phyloP scores from a whole-genome alignment of 2,888 invertebrate genomes.

The Drosophila peninsularis region DNA sequence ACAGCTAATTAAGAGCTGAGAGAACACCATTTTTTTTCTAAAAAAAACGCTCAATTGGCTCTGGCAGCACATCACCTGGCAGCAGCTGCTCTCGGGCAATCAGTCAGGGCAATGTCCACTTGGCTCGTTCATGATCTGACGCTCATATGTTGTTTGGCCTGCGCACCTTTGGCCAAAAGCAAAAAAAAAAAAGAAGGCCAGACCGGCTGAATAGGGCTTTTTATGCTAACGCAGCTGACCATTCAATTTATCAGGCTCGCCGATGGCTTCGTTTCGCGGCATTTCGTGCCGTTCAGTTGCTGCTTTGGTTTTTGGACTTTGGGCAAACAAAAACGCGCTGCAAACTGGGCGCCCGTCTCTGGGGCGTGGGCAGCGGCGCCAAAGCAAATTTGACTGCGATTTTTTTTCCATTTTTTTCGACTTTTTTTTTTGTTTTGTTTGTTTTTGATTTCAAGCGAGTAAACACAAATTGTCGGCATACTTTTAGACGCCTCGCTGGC shows the following conservation, averaged over 20 bases:
- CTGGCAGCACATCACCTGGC: not conserved
- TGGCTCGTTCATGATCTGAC: constrained; percentile 29
- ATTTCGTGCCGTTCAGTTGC: constrained; percentile 21
- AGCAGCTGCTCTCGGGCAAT: constrained; percentile 2
- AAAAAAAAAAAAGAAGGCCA: constrained; percentile 4
- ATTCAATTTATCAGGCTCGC: constrained; percentile 78
- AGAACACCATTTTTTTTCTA: not conserved
- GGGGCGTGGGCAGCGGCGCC: constrained; percentile 9
- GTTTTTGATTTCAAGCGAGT: constrained; percentile 36
- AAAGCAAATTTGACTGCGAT: constrained; percentile 61
- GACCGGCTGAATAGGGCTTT: constrained; percentile 48
- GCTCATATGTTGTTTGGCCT: constrained; percentile 52
- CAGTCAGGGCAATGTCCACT: constrained; percentile 23
- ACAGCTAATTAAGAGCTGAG: not conserved
- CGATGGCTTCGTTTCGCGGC: constrained; percentile 36
- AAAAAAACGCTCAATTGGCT: not conserved
- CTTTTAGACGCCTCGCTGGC: constrained; percentile 45
- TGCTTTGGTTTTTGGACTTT: constrained; percentile 55
- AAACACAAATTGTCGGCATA: constrained; percentile 61
- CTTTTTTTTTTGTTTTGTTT: constrained; percentile 18
- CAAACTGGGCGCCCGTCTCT: constrained; percentile 48
- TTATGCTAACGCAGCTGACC: constrained; percentile 74
- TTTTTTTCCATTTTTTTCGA: constrained; percentile 22
- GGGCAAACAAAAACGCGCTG: constrained; percentile 69
- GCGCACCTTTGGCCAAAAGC: constrained; percentile 23